Evolutionary conservation across 2,888 invertebrate species (phyloP), one percentile per base, ranked within the genome.

Genomic region (Escarpia spicata): DNA sequence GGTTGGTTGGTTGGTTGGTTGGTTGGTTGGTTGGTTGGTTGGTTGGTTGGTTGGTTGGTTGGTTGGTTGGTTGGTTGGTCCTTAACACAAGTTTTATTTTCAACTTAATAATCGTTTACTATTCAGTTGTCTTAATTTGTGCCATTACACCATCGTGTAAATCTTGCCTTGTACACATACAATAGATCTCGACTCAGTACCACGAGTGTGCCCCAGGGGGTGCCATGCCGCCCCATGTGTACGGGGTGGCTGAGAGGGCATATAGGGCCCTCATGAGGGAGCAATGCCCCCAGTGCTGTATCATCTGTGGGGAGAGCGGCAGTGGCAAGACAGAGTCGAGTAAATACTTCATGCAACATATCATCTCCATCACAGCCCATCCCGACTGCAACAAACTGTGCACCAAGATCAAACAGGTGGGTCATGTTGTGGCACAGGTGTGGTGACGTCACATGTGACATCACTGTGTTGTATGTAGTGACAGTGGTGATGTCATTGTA

Each of bases 281-380:
- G 9, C 92, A 94, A 89, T 90, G 92, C n/a, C 94, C 95, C 12
- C 96, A 96, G 93, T 96, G 96, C 93, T 95, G 95, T 93, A 95
- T 96, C 91, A 95, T 96, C 92, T 95, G 95, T 92, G 96, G 96
- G 26, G 96, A 96, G 93, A 95, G 95, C 92, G 96, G 96, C 4
- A 94, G 95, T 3, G 96, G 96, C 0, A 93, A 93, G 93, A 95
- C 95, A 12, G 95, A 95, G 93, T 93, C 92, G 6, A 91, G 91
- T 93, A 96, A 96, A 94, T 94, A 94, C 92, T 92, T 95, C 44
- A 93, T 96, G 90, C 95, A 95, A 92, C 95, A 96, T 93, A 93
- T 96, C 31, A 93, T 95, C 92, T 90, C 89, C 12, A 92, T 93
- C 44, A 75, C 75, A n/a, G 94, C 95, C 8, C 94, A 94, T 0